phyloP scores from a whole-genome alignment of 2,888 invertebrate genomes.

The Tenodera sinensis region DNA sequence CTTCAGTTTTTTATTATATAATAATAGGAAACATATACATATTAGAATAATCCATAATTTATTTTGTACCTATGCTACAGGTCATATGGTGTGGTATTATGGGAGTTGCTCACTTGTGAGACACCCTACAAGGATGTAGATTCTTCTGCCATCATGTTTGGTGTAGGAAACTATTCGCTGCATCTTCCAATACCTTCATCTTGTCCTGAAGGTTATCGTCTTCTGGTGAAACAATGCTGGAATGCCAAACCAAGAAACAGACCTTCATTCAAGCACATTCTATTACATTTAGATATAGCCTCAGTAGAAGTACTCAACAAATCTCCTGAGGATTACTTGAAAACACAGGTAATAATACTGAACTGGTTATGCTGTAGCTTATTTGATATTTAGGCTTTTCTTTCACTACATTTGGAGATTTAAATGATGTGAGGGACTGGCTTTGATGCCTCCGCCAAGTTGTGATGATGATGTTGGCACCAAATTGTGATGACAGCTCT shows the following conservation, averaged over 20 bases:
- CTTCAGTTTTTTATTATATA: no score
- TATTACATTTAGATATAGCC: conserved; percentile 88
- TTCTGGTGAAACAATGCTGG: conserved; percentile 91
- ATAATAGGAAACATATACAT: background rate
- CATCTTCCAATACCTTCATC: conserved; percentile 87
- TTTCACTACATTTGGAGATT: no score
- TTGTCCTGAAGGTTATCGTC: conserved; percentile 83
- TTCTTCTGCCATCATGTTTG: conserved; percentile 96
- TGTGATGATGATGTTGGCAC: no score
- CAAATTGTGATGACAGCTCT: no score
- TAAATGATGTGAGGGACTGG: no score
- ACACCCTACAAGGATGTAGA: conserved; percentile 92
- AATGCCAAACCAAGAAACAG: conserved; percentile 83
- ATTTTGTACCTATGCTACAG: conserved; percentile 36
- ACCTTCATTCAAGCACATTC: conserved; percentile 86
- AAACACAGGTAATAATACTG: conserved; percentile 61
- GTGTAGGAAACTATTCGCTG: conserved; percentile 91
- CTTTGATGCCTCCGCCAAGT: no score
- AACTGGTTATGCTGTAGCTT: background rate
- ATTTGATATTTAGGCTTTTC: no score
- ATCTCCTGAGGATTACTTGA: conserved; percentile 70
- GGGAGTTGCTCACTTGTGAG: conserved; percentile 95
- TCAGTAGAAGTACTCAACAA: conserved; percentile 69
- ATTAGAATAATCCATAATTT: background rate
- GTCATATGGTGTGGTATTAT: conserved; percentile 95